Evolutionary conservation across 2,113 vertebrate species (phyloP), one percentile per base, ranked within the genome.

Genomic region (Bambusicola thoracicus): DNA sequence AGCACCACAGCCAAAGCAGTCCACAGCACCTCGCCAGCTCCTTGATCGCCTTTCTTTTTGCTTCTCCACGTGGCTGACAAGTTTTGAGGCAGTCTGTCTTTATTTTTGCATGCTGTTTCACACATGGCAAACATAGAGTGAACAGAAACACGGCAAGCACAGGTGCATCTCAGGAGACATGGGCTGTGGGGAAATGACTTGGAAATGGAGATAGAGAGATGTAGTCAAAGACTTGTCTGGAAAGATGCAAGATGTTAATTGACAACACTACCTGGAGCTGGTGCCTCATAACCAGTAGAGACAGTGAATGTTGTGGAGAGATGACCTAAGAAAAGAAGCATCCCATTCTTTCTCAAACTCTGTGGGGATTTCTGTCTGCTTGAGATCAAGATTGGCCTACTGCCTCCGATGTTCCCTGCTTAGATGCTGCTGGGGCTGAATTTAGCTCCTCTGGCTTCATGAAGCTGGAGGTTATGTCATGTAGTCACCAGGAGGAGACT

Each of bases 141-240:
- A 56, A 68, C 0, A 56, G 32, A 40, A 41, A 36, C 48, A 63
- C 43, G 56, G 21, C 34, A 85, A 62, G 40, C 44, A 40, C 11
- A 48, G 38, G 14, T 41, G 74, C 29, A 80, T 30, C 25, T 30
- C 48, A 20, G 48, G 36, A 76, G 63, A 56, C 19, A 8, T 3
- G 34, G 5, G 0, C 3, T 20, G 55, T 0, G 2, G 3, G 20
- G 32, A 20, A 62, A 75, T 24, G 43, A 9, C 56, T 43, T 63
- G 78, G 48, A 65, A 70, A 38, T 27, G 17, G 46, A 85, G 40
- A 22, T 1, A 38, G 38, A 41, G 62, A 29, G 36, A 15, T 76
- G 56, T 12, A 70, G 56, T 3, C 38, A 36, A 70, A 76, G 77
- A 30, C 27, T 53, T 53, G 19, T 43, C 68, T 32, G 11, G 38